Percentiles rank a stretch among this genome's conserved stretches.
Conservation (phyloP, 2,888 invertebrate species). For the Lysandra bellargus region DNA sequence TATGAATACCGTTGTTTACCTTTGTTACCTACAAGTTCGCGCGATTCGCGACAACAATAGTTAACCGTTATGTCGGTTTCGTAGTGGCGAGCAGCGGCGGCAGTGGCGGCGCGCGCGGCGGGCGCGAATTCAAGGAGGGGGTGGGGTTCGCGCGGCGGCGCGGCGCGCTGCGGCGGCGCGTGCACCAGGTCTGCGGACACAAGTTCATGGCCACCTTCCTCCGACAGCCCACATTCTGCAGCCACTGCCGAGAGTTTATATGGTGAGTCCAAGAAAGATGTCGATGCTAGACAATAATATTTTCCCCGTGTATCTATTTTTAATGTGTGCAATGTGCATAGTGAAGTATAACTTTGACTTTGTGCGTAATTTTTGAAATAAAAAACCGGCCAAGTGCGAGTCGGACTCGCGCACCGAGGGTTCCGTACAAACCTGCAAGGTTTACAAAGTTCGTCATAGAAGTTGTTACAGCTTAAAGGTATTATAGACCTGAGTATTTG, state of each 20-base stretch:
- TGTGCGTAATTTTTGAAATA: not conserved
- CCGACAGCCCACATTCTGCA: slow-evolving; percentile 99
- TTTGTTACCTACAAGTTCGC: no score
- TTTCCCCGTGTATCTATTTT: no score
- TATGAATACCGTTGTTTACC: no score
- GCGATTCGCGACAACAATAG: no score
- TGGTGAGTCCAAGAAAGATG: slow-evolving; percentile 84
- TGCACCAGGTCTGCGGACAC: slow-evolving; percentile 99
- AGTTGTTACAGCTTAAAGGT: no score
- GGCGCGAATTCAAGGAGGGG: slow-evolving; percentile 96
- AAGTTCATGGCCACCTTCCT: slow-evolving; percentile 99
- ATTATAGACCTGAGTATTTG: no score
- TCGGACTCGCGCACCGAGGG: no score
- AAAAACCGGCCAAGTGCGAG: no score
- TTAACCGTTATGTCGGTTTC: slow-evolving; percentile 11
- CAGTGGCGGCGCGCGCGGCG: slow-evolving; percentile 44
- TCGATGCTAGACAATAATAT: no score
- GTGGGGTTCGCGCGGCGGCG: slow-evolving; percentile 96
- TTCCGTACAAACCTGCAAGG: no score
- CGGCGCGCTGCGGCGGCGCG: slow-evolving; percentile 98
- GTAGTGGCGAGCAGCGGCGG: slow-evolving; percentile 44
- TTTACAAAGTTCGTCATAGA: no score
- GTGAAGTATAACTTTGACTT: not conserved
- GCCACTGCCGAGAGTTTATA: slow-evolving; percentile 99
- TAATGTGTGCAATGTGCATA: no score